A percentile compares a stretch with the other conserved stretches of the same genome.
Evolutionary conservation across 2,888 invertebrate genomes (phyloP).

Genomic region (Spicauda simplicius): DNA sequence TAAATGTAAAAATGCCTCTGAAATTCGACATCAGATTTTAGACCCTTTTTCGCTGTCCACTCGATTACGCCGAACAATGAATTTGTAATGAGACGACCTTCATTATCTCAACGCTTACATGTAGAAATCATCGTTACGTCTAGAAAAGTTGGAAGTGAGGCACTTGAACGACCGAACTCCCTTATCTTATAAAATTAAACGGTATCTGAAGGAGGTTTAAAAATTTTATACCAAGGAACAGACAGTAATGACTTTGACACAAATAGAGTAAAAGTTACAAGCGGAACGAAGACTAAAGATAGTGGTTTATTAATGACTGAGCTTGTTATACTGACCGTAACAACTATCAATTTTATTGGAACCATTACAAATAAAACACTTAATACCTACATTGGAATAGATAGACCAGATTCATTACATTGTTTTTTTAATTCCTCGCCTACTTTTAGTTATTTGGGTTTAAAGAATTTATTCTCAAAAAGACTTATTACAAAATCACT

Average conservation of each 20-base stretch:
- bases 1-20: slow-evolving; percentile 17
- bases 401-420: no score
- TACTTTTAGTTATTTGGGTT: no score
- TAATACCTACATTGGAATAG: no score
- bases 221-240: slow-evolving; percentile 9
- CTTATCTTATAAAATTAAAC: slow-evolving; percentile 34
- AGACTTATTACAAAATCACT: no score
- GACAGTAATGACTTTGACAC: slow-evolving; percentile 8
- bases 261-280: slow-evolving; percentile 8
- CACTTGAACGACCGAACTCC: slow-evolving; percentile 9
- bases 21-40: slow-evolving; percentile 22
- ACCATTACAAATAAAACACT: no score
- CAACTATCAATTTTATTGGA: background rate
- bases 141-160: slow-evolving; percentile 22
- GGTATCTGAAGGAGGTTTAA: slow-evolving; percentile 11
- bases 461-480: no score
- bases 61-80: slow-evolving; percentile 33
- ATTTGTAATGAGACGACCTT: slow-evolving; percentile 34
- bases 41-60: slow-evolving; percentile 27
- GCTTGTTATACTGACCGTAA: background rate
- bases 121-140: slow-evolving; percentile 23
- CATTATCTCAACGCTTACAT: slow-evolving; percentile 32
- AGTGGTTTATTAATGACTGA: background rate
- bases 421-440: no score
- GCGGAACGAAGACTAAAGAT: background rate